phyloP scores from a whole-genome alignment of 2,888 invertebrate species.

The Phytoseiulus persimilis region DNA sequence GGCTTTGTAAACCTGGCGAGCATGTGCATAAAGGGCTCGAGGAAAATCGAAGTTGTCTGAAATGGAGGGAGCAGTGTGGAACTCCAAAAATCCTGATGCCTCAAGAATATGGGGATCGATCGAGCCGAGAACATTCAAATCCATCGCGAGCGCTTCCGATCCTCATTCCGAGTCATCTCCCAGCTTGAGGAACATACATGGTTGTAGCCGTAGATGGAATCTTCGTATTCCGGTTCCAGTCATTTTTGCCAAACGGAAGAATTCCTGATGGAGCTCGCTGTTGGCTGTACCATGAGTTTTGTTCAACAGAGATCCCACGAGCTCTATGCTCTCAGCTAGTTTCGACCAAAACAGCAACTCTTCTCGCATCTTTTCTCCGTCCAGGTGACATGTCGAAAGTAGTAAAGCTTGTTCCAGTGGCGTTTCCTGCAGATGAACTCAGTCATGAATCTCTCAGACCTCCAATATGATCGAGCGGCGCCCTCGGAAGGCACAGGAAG shows the following conservation, averaged over 20 bases:
- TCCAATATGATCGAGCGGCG: no score
- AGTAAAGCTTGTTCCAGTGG: background rate
- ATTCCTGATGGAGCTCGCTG: slow-evolving; percentile 10
- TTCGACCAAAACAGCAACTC: background rate
- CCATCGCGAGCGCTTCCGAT: no score
- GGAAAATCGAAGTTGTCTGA: slow-evolving; percentile 14
- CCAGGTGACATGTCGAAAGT: slow-evolving; percentile 8
- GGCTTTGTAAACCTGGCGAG: slow-evolving; percentile 11
- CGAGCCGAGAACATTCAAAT: background rate
- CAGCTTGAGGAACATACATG: background rate
- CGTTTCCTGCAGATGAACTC: background rate
- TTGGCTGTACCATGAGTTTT: background rate
- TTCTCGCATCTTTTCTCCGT: background rate
- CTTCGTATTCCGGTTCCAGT: slow-evolving; percentile 16
- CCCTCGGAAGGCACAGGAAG: no score
- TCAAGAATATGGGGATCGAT: no score
- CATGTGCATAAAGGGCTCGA: slow-evolving; percentile 21
- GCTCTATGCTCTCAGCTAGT: background rate
- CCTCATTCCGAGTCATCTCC: no score
- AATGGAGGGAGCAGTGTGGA: background rate
- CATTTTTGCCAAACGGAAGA: slow-evolving; percentile 17
- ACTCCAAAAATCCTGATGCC: no score
- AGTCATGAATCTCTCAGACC: background rate
- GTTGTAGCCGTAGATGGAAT: background rate
- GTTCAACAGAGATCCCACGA: background rate